Percentiles rank a stretch among this genome's conserved stretches.
Conservation (phyloP, 2,888 invertebrate species). For the Calliphora vomitoria region DNA sequence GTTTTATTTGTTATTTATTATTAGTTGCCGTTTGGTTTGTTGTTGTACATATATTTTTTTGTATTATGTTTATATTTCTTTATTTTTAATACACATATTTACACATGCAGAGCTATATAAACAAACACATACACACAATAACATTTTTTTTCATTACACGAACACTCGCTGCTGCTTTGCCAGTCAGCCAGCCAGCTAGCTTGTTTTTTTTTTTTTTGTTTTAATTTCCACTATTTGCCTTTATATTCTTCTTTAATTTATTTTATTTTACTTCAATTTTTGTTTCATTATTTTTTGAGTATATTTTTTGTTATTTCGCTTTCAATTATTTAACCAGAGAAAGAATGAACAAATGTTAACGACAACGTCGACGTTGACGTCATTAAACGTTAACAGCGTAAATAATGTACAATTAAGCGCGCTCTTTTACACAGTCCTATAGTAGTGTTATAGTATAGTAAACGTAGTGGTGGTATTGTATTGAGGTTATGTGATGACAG, state of each 20-base stretch:
- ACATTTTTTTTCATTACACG: conserved; percentile 38
- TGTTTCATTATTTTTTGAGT: conserved; percentile 54
- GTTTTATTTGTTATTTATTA: conserved; percentile 54
- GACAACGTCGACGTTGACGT: conserved; percentile 33
- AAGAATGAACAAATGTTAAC: conserved; percentile 13
- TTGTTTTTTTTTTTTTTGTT: conserved; percentile 57
- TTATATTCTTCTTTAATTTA: conserved; percentile 55
- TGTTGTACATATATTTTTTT: conserved; percentile 33
- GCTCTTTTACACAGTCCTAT: conserved; percentile 44
- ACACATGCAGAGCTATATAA: conserved; percentile 29
- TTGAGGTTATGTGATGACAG: conserved; percentile 69
- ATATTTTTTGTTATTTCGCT: conserved; percentile 36
- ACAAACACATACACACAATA: conserved; percentile 51
- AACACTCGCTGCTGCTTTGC: conserved; percentile 40
- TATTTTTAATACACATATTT: conserved; percentile 48
- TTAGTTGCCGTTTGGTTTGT: conserved; percentile 53
- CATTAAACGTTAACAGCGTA: conserved; percentile 42
- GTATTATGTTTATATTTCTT: conserved; percentile 64
- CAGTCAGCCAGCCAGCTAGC: conserved; percentile 54
- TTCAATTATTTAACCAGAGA: conserved; percentile 31
- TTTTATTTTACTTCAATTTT: conserved; percentile 63
- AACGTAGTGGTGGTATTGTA: conserved; percentile 44
- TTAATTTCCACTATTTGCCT: conserved; percentile 68
- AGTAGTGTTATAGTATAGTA: conserved; percentile 5
- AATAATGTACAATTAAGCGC: conserved; percentile 66